These are phyloP conservation scores for Garra rufa DNA, from an alignment of 2,113 vertebrate genomes.

Conservation along the genomic window DNA sequence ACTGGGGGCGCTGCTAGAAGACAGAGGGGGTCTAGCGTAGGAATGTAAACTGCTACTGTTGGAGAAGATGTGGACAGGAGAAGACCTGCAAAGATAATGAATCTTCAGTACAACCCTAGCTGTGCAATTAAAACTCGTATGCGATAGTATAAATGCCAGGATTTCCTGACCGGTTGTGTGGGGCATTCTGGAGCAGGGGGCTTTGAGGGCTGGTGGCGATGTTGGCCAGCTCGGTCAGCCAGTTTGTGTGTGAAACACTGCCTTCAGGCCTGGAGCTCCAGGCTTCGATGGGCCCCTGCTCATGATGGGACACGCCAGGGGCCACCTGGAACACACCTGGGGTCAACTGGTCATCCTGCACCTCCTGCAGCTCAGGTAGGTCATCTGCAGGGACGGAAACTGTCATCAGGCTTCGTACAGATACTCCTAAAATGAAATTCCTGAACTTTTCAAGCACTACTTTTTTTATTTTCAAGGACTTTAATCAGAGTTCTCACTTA, in stretches of 20 bases:
- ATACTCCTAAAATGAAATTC: no score
- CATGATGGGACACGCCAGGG: conserved; percentile 91
- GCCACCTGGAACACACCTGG: conserved; percentile 86
- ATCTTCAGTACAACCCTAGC: neutral
- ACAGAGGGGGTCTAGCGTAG: conserved; percentile 95
- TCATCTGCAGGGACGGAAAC: conserved; percentile 80
- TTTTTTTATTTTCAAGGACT: no score
- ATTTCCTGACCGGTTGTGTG: conserved; percentile 85
- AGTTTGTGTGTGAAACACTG: conserved; percentile 85
- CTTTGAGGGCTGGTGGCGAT: conserved; percentile 98
- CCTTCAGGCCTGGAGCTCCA: conserved; percentile 82
- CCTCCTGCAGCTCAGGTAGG: conserved; percentile 95
- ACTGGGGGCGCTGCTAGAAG: conserved; percentile 79
- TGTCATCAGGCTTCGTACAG: no score
- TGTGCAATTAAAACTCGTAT: no score
- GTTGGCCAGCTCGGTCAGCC: conserved; percentile 95
- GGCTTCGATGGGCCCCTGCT: conserved; percentile 81
- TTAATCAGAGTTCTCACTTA: no score
- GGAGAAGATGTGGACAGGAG: conserved; percentile 97
- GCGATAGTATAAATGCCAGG: neutral
- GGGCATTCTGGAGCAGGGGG: conserved; percentile 90
- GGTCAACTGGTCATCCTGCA: conserved; percentile 89
- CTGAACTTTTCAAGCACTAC: no score
- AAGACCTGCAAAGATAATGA: conserved; percentile 81
- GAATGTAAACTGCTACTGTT: conserved; percentile 99